Evolutionary conservation across 2,888 invertebrate genomes (phyloP).

Genomic region (Eupsilia transversa): DNA sequence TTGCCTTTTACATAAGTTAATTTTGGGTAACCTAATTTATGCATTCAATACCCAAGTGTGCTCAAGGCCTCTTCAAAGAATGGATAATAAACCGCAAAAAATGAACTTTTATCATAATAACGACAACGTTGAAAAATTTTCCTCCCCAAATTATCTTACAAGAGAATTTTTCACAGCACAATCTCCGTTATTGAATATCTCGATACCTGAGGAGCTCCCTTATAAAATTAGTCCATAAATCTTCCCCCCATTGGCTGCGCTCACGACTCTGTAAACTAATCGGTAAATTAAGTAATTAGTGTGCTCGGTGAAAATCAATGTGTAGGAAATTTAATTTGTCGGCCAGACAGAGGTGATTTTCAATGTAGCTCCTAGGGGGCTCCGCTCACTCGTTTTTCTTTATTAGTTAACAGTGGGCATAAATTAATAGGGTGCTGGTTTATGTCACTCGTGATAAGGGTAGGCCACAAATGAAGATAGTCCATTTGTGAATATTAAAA

Average conservation of each 20-base stretch:
- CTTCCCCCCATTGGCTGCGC: slow-evolving; percentile 78
- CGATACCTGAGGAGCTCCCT: slow-evolving; percentile 71
- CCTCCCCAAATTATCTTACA: slow-evolving; percentile 50
- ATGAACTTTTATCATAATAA: slow-evolving; percentile 45
- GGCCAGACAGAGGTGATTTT: slow-evolving; percentile 78
- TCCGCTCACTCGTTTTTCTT: slow-evolving; percentile 74
- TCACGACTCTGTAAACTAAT: slow-evolving; percentile 84
- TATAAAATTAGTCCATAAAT: slow-evolving; percentile 81
- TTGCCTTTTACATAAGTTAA: not conserved
- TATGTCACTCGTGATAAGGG: slow-evolving; percentile 68
- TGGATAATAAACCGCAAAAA: slow-evolving; percentile 45
- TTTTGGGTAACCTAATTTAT: slow-evolving; percentile 22
- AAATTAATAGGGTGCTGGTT: slow-evolving; percentile 73
- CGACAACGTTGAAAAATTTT: slow-evolving; percentile 36
- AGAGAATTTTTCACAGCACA: slow-evolving; percentile 62
- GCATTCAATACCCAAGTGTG: slow-evolving; percentile 24
- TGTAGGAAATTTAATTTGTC: slow-evolving; percentile 86
- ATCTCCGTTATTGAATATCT: slow-evolving; percentile 73
- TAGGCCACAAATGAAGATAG: slow-evolving; percentile 57
- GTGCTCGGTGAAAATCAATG: slow-evolving; percentile 84
- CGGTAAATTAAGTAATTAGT: slow-evolving; percentile 87
- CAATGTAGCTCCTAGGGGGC: slow-evolving; percentile 75
- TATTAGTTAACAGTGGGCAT: slow-evolving; percentile 72
- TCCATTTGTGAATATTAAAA: slow-evolving; percentile 62
- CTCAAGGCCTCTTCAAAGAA: slow-evolving; percentile 5